Evolutionary conservation across 2,888 invertebrate species (phyloP), one percentile per base, ranked within the genome.

Genomic region (Steinernema hermaphroditum): DNA sequence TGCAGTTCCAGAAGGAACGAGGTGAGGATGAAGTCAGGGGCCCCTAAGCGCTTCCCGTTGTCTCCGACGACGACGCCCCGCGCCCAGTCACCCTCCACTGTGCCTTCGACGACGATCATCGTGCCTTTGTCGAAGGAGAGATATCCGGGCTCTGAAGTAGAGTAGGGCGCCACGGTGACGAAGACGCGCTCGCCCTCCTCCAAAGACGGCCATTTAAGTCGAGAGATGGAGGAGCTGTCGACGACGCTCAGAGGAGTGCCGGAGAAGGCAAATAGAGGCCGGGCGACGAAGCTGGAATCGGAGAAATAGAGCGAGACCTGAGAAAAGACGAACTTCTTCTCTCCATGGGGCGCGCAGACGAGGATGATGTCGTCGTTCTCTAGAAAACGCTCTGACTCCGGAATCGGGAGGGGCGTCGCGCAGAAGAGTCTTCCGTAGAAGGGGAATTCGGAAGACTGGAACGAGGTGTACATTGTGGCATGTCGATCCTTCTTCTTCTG

Each of bases 91-190:
- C 32, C 62, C 32, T 12, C 16, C 32, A 9, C 62, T 9, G 22
- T 32, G 9, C 32, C 62, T 16, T 32, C 29, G 1, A 29, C 62
- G 1, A 62, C 34, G 1, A 62, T 16, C 62, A 62, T 62, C 32
- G 62, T 62, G 16, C 62, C 62, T 14, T 62, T 62, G 32, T 62
- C 62, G 62, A 62, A 62, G 6, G 62, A 62, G n/a, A 62, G 62
- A 29, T 32, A 29, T 62, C 62, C 62, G 62, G 32, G 16, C 16
- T 62, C 32, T 1, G 62, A 29, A 32, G 62, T 32, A 12, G 62
- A 6, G 62, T 34, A 32, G 4, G 62, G 32, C 9, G 62, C 62
- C 2, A 62, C 62, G 32, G 62, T 62, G 62, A 62, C 62, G 62
- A 62, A 62, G 32, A 62, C 62, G 6, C 29, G 27, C 62, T 62